A percentile compares a stretch with the other conserved stretches of the same genome.
phyloP scores from a whole-genome alignment of 1,140 invertebrate genomes.

The Mamestra configurata region DNA sequence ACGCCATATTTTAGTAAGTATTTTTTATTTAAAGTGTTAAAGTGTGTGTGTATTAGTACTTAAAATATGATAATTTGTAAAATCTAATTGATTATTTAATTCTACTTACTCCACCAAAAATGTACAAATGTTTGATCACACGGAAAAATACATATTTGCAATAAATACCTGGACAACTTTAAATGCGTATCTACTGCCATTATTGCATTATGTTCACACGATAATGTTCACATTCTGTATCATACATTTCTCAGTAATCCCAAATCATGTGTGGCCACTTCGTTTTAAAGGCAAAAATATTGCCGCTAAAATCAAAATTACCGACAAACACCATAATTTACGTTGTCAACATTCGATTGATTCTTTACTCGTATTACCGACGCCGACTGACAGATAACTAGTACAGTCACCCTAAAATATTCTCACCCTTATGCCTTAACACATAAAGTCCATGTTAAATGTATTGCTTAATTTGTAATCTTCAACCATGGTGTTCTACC shows the following conservation, averaged over 20 bases:
- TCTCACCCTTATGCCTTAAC: not conserved
- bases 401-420: constrained; percentile 11
- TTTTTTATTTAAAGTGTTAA: no score
- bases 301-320: constrained; percentile 24
- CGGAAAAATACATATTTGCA: no score
- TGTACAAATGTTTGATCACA: no score
- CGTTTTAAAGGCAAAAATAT: constrained; percentile 45
- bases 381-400: constrained; percentile 18
- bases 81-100: no score
- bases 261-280: constrained; percentile 44
- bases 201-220: not conserved
- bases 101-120: no score
- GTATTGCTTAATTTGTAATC: constrained; percentile 16
- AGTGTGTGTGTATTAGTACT: no score
- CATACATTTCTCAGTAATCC: constrained; percentile 46
- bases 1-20: no score
- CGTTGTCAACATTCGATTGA: constrained; percentile 64
- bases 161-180: no score
- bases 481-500: constrained; percentile 65
- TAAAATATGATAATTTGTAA: no score
- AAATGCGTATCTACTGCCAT: not conserved
- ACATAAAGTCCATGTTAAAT: constrained; percentile 7
- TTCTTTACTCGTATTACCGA: constrained; percentile 55
- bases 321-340: constrained; percentile 57
- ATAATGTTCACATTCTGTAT: constrained; percentile 28